phyloP scores from a whole-genome alignment of 2,797 vertebrate species.

The Lindbergichthys nudifrons region DNA sequence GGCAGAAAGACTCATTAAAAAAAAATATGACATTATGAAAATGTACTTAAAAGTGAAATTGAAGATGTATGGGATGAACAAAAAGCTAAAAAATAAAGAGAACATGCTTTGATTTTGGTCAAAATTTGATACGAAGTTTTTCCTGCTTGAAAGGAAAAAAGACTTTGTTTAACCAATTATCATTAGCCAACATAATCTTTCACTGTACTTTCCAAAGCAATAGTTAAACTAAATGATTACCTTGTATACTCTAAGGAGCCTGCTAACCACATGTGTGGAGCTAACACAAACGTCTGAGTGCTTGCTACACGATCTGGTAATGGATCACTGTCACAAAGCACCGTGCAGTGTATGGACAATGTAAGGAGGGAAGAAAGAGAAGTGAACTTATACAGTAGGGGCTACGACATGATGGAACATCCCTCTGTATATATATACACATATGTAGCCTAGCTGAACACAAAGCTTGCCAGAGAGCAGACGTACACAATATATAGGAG shows the following conservation, averaged over 20 bases:
- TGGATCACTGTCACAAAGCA: slow-evolving; percentile 32
- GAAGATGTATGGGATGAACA: neutral
- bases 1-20: slow-evolving; percentile 4
- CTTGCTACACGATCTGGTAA: neutral
- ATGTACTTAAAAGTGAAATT: slow-evolving; percentile 9
- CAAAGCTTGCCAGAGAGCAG: slow-evolving; percentile 36
- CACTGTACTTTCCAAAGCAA: slow-evolving; percentile 37
- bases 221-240: slow-evolving; percentile 19
- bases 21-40: neutral
- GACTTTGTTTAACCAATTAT: slow-evolving; percentile 22
- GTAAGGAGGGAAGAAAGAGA: slow-evolving; percentile 15
- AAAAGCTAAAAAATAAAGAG: slow-evolving; percentile 8
- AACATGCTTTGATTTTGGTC: slow-evolving; percentile 23
- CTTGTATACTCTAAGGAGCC: slow-evolving; percentile 15
- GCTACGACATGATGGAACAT: slow-evolving; percentile 33
- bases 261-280: slow-evolving; percentile 22
- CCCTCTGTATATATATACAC: neutral
- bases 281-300: slow-evolving; percentile 1
- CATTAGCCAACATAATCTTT: slow-evolving; percentile 25
- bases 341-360: slow-evolving; percentile 16
- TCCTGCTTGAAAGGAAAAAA: slow-evolving; percentile 25
- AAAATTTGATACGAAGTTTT: neutral
- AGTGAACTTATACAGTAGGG: slow-evolving; percentile 14
- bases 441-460: slow-evolving; percentile 36
- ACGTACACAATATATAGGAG: slow-evolving; percentile 28